These are phyloP conservation scores for Drosophila repletoides DNA, from an alignment of 1,140 invertebrate genomes.

Conservation along the genomic window DNA sequence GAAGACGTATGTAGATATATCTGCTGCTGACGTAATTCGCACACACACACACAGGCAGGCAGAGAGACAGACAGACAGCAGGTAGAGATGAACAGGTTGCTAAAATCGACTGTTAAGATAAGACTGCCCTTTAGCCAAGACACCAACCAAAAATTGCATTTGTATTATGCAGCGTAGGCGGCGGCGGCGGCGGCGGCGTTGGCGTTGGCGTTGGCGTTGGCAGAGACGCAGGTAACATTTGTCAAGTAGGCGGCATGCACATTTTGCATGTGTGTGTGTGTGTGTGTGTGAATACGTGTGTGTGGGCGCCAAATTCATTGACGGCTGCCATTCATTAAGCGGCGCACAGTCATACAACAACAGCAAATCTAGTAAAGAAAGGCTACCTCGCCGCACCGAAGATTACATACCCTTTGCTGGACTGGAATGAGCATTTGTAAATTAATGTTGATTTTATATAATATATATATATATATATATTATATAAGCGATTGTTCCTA, in stretches of 20 bases:
- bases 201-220: conserved; percentile 19
- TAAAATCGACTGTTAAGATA: conserved; percentile 9
- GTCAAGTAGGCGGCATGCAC: conserved; percentile 54
- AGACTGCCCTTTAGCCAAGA: conserved; percentile 23
- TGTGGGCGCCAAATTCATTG: conserved; percentile 59
- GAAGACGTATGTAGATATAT: no score
- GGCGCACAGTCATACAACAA: conserved; percentile 6
- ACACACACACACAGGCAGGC: neutral
- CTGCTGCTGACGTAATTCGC: conserved; percentile 4
- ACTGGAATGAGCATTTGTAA: no score
- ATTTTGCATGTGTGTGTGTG: neutral
- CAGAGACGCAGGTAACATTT: conserved; percentile 52
- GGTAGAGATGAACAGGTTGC: conserved; percentile 54
- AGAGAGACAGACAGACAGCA: neutral
- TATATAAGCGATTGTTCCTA: no score
- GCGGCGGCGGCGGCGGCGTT: conserved; percentile 3
- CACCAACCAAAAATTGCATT: conserved; percentile 22
- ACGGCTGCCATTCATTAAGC: conserved; percentile 41
- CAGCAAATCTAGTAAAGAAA: no score
- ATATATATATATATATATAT: no score
- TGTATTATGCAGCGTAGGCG: conserved; percentile 1
- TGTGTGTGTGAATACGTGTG: conserved; percentile 13
- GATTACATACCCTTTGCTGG: no score
- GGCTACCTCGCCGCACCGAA: no score
- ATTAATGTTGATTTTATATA: no score